These are phyloP conservation scores for Aldrovandia affinis DNA, from an alignment of 2,797 vertebrate species.

Conservation along the genomic window DNA sequence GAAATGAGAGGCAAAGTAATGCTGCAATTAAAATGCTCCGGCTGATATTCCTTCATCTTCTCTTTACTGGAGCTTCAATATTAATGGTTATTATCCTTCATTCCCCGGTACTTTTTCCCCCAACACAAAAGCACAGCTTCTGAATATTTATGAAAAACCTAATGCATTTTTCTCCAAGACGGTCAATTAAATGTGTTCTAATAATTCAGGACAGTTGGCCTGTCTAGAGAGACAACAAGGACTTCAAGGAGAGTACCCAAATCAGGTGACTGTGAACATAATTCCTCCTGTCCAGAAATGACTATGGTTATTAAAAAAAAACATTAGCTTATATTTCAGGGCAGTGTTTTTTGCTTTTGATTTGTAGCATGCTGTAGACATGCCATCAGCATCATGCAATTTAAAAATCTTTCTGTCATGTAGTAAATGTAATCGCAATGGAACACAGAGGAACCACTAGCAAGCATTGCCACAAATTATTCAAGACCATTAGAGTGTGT, in stretches of 20 bases:
- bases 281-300: neutral
- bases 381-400: too few species aligned
- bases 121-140: neutral
- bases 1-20: neutral
- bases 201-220: neutral
- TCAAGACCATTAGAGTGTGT: neutral
- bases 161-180: neutral
- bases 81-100: neutral
- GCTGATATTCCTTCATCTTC: neutral
- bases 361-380: neutral
- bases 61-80: neutral
- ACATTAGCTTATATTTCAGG: neutral
- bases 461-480: neutral
- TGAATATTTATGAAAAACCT: neutral
- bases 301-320: neutral
- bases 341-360: neutral
- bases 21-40: neutral
- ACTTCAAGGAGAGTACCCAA: too few species aligned
- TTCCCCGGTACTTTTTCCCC: too few species aligned
- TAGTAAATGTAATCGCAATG: neutral
- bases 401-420: neutral
- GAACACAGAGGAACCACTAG: neutral
- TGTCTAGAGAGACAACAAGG: neutral
- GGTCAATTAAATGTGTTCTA: neutral
- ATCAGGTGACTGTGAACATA: neutral